These are phyloP conservation scores for Connochaetes taurinus DNA, from an alignment of 2,113 vertebrate genomes.

Conservation along the genomic window DNA sequence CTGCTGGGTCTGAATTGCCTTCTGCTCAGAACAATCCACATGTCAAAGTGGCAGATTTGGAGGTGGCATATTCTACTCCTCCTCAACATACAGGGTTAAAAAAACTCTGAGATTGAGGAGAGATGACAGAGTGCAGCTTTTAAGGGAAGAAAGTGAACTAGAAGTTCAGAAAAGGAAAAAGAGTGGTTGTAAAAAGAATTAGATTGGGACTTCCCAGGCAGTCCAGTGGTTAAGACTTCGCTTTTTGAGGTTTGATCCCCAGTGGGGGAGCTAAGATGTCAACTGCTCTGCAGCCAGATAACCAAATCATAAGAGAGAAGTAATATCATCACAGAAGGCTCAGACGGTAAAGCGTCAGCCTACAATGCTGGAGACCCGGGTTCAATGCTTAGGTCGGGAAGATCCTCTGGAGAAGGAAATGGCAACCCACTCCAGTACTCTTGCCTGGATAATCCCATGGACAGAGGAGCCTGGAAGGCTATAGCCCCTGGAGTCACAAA, in stretches of 20 bases:
- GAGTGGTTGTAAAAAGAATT: neutral
- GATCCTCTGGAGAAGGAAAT: too few species aligned
- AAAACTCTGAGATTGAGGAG: neutral
- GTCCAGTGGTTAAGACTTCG: neutral
- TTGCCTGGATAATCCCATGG: too few species aligned
- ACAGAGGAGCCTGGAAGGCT: too few species aligned
- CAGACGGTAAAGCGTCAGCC: fast-evolving
- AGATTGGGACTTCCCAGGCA: neutral
- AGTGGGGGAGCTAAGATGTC: neutral
- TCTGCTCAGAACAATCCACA: neutral
- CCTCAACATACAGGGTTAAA: neutral
- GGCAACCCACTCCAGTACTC: too few species aligned
- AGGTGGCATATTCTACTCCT: neutral
- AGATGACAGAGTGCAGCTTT: neutral
- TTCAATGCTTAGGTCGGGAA: neutral
- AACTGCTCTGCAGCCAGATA: fast-evolving
- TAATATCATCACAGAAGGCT: neutral
- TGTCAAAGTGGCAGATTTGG: neutral
- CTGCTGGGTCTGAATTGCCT: neutral
- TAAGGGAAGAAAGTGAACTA: neutral
- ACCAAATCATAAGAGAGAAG: neutral
- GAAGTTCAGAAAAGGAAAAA: neutral
- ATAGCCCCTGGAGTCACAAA: too few species aligned
- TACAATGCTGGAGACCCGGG: neutral
- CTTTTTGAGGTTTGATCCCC: neutral